Evolutionary conservation across 2,797 vertebrate genomes (phyloP), one percentile per base, ranked within the genome.

Genomic region (Coendou prehensilis): DNA sequence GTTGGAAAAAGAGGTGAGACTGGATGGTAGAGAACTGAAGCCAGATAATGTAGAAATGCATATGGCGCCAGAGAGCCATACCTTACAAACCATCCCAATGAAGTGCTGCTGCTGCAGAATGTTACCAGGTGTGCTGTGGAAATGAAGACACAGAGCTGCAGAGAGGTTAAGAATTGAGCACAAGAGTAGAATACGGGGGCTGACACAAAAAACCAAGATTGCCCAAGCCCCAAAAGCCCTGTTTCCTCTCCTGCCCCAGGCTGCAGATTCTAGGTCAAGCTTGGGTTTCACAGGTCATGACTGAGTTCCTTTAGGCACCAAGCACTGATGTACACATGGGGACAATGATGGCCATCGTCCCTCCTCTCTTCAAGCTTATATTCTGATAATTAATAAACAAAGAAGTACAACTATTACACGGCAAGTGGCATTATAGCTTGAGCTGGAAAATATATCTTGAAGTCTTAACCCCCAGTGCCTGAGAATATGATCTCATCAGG

Each of bases 361-460:
- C 56, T 30, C 11, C 9, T 93, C 33, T 82, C 67, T 37, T 14
- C 30, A 87, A 45, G 37, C 59, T 87, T 89, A 23, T 59, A 33
- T 92, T 90, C 82, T 56, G 57, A 91, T 45, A 45, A 89, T n/a
- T 59, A 79, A 85, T 50, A 80, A 92, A 54, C 14, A 82, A 69
- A 75, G 45, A 86, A 33, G 28, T 22, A 85, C 78, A 94, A 37
- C n/a, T 71, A 10, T n/a, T 33, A 13, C 9, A 22, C 30, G 28
- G 9, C 52, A 63, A 64, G n/a, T 71, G 79, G 41, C 6, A 17
- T 57, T 86, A 64, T 9, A 17, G 9, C 6, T 83, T 93, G 45
- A 80, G 41, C 2, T 4, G 13, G 88, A 64, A 18, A 90, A 96
- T 11, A 26, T 11, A 69, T 2, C 0, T n/a, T 82, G 26, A 87